Conservation (phyloP, 2,888 invertebrate genomes). For the Nasonovia ribisnigri region DNA sequence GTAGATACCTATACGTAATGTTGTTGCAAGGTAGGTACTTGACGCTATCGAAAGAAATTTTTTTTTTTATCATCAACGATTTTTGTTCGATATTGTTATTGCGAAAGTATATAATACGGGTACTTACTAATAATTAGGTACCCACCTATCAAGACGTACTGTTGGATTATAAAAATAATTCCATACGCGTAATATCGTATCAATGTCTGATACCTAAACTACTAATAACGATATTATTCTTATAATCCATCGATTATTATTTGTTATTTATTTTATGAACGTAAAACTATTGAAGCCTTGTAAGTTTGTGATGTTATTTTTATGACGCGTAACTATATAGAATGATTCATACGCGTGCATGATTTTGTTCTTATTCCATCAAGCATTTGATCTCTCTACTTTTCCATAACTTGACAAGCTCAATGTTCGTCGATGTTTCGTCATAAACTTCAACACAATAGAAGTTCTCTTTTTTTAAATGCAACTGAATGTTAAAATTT, state of each 20-base stretch:
- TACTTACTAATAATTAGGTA: background rate
- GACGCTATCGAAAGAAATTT: constrained; percentile 17
- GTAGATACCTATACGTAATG: background rate
- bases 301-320: background rate
- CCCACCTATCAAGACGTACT: background rate
- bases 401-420: background rate
- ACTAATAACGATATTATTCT: background rate
- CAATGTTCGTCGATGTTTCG: background rate
- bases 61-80: constrained; percentile 16
- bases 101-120: background rate
- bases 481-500: background rate
- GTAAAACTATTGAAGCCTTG: background rate
- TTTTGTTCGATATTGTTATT: background rate
- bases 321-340: background rate
- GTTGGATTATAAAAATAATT: background rate
- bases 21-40: background rate
- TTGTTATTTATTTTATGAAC: background rate
- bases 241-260: background rate
- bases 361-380: background rate
- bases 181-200: background rate
- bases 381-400: background rate
- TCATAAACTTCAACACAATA: background rate
- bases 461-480: background rate
- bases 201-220: background rate
- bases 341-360: background rate